These are phyloP conservation scores for Oriolus oriolus DNA, from an alignment of 2,113 vertebrate genomes.

Conservation along the genomic window DNA sequence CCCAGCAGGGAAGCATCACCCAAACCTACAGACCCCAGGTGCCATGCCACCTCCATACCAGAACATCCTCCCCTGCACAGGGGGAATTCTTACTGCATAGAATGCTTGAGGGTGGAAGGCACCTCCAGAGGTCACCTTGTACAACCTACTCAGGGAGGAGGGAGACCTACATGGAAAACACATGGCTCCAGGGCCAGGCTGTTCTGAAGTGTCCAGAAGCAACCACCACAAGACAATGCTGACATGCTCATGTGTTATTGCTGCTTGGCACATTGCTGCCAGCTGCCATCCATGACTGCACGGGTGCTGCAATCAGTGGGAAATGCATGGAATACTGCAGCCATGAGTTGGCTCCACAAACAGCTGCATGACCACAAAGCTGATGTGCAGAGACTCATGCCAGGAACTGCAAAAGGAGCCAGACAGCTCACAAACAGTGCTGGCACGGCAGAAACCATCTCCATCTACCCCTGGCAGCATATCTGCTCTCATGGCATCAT, in stretches of 20 bases:
- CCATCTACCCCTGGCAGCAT: background rate
- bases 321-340: background rate
- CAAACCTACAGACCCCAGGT: background rate
- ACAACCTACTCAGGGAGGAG: background rate
- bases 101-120: background rate
- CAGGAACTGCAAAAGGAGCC: background rate
- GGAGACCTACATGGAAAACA: background rate
- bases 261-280: background rate
- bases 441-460: background rate
- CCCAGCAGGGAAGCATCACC: background rate
- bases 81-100: background rate
- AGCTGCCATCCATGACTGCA: background rate
- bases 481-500: background rate
- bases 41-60: accelerated
- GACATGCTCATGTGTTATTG: background rate
- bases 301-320: background rate
- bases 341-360: background rate
- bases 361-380: background rate
- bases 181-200: background rate
- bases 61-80: background rate
- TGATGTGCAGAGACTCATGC: accelerated
- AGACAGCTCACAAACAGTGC: background rate
- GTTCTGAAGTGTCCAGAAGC: background rate
- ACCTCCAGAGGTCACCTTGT: background rate
- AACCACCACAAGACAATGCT: background rate